Evolutionary conservation across 2,888 invertebrate genomes (phyloP).

Genomic region (Drosophila pseudotakahashii): DNA sequence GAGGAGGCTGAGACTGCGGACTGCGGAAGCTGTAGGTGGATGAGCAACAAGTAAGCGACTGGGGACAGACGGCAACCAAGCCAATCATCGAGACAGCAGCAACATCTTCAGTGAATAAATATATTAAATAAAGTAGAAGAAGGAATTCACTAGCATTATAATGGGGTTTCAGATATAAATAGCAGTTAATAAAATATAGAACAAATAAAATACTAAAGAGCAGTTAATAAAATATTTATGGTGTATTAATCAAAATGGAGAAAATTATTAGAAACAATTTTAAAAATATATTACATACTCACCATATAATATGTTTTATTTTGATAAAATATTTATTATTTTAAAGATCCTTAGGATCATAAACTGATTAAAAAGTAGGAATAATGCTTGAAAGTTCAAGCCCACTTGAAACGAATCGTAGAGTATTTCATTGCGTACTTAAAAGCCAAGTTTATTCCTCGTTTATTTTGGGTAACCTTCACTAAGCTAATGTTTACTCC

Average conservation of each 20-base stretch:
- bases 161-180: neutral
- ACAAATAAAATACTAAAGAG: no score
- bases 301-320: no score
- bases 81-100: slow-evolving; percentile 49
- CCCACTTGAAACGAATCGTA: neutral
- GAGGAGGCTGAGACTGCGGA: neutral
- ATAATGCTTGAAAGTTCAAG: neutral
- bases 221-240: no score
- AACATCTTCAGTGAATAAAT: slow-evolving; percentile 50
- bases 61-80: slow-evolving; percentile 25
- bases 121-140: neutral
- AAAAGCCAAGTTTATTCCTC: neutral
- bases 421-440: slow-evolving; percentile 17
- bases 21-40: slow-evolving; percentile 25
- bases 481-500: slow-evolving; percentile 35
- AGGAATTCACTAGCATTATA: slow-evolving; percentile 4
- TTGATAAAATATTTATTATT: no score
- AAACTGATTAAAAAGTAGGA: neutral
- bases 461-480: slow-evolving; percentile 26
- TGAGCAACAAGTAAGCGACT: slow-evolving; percentile 55
- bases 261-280: no score
- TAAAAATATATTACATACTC: no score
- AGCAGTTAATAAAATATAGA: no score
- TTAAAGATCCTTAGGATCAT: no score
- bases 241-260: no score